Conservation (phyloP, 2,888 invertebrate species). For the Holacanthella duospinosa region DNA sequence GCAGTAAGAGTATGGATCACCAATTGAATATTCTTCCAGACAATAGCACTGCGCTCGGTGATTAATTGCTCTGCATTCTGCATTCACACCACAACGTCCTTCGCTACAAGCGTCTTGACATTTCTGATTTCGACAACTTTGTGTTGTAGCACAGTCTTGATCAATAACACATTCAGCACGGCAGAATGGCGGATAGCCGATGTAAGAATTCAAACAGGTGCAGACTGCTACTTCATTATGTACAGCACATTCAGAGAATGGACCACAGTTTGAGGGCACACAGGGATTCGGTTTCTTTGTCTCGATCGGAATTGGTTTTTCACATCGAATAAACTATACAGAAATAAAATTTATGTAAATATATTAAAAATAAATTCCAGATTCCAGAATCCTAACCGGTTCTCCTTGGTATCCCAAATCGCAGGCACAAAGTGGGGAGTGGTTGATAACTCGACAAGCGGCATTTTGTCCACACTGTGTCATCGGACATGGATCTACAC, state of each 20-base stretch:
- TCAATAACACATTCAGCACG: conserved; percentile 58
- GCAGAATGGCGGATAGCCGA: conserved; percentile 48
- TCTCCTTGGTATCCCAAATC: neutral
- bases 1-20: conserved; percentile 37
- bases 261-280: conserved; percentile 59
- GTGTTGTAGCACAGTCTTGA: conserved; percentile 50
- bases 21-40: conserved; percentile 28
- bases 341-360: no score
- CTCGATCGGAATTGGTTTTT: conserved; percentile 3
- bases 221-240: conserved; percentile 46
- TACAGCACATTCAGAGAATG: conserved; percentile 41
- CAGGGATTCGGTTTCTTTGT: conserved; percentile 43
- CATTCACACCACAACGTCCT: conserved; percentile 38
- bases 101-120: conserved; percentile 47
- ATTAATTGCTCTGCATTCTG: conserved; percentile 39
- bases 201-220: conserved; percentile 50
- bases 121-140: conserved; percentile 68
- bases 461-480: conserved; percentile 51
- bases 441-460: conserved; percentile 59
- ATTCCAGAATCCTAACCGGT: no score
- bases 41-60: conserved; percentile 38
- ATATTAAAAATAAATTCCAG: no score
- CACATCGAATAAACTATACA: no score
- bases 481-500: conserved; percentile 65
- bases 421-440: conserved; percentile 50